Evolutionary conservation across 2,113 vertebrate species (phyloP).

Genomic region (Pipa parva): DNA sequence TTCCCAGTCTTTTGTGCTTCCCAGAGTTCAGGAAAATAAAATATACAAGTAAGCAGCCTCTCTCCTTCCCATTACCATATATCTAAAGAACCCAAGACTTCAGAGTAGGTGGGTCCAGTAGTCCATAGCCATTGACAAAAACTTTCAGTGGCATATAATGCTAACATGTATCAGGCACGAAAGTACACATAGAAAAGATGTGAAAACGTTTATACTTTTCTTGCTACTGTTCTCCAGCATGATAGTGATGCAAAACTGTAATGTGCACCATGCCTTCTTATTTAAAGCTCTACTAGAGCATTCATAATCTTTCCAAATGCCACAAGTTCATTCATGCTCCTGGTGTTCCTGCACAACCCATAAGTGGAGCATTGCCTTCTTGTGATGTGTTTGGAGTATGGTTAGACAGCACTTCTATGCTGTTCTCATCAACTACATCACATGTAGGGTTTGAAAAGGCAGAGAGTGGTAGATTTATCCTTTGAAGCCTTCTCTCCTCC

Average conservation of each 20-base stretch:
- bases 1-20: background rate
- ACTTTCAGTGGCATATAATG: background rate
- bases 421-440: slow-evolving; percentile 86
- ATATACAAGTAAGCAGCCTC: background rate
- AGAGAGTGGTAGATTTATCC: slow-evolving; percentile 83
- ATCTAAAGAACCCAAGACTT: background rate
- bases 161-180: background rate
- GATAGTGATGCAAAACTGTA: background rate
- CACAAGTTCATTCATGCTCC: slow-evolving; percentile 70
- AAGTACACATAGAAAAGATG: background rate
- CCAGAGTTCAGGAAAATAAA: background rate
- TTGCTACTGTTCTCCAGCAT: background rate
- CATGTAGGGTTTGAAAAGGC: slow-evolving; percentile 88
- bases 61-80: background rate
- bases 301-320: background rate
- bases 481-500: slow-evolving; percentile 87
- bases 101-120: background rate
- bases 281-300: background rate
- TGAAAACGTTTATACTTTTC: background rate
- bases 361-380: slow-evolving; percentile 72
- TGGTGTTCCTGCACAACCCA: slow-evolving; percentile 81
- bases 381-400: slow-evolving; percentile 55
- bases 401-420: slow-evolving; percentile 68
- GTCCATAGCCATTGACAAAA: background rate
- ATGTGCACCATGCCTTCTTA: background rate